A percentile compares a stretch with the other conserved stretches of the same genome.
These are phyloP conservation scores for Stegastes partitus DNA, from an alignment of 2,113 vertebrate species.

Conservation along the genomic window DNA sequence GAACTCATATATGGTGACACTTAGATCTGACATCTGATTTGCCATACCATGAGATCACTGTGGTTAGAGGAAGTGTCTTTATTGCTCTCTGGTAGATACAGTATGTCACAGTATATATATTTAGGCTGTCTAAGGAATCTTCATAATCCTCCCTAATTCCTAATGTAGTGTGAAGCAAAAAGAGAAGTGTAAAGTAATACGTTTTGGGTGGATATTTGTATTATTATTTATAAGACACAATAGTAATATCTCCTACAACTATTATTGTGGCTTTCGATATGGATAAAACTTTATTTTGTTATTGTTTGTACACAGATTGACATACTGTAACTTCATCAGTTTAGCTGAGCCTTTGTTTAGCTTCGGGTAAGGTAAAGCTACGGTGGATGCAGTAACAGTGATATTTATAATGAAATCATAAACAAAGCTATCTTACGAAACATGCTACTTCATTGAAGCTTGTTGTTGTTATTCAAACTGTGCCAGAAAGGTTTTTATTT, in stretches of 20 bases:
- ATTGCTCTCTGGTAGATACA: background rate
- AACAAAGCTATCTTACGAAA: too few relatives aligned
- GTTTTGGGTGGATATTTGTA: too few relatives aligned
- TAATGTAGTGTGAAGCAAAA: too few relatives aligned
- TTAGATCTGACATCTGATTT: slow-evolving; percentile 5
- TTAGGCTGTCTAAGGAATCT: background rate
- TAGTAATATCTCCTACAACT: too few relatives aligned
- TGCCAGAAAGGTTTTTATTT: background rate
- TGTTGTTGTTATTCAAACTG: background rate
- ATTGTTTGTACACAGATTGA: background rate
- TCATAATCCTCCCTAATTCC: background rate
- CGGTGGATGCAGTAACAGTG: background rate
- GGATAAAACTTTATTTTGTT: background rate
- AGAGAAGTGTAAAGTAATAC: too few relatives aligned
- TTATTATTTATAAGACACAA: too few relatives aligned
- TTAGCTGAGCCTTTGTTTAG: background rate
- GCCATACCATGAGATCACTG: background rate
- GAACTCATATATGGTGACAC: background rate
- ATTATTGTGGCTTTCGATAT: too few relatives aligned
- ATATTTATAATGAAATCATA: too few relatives aligned
- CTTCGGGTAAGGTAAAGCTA: background rate
- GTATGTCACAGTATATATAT: too few relatives aligned
- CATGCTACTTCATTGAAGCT: background rate
- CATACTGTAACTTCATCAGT: background rate
- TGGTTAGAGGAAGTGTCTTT: background rate